Evolutionary conservation across 2,888 invertebrate species (phyloP).

Genomic region (Scotopteryx bipunctaria): DNA sequence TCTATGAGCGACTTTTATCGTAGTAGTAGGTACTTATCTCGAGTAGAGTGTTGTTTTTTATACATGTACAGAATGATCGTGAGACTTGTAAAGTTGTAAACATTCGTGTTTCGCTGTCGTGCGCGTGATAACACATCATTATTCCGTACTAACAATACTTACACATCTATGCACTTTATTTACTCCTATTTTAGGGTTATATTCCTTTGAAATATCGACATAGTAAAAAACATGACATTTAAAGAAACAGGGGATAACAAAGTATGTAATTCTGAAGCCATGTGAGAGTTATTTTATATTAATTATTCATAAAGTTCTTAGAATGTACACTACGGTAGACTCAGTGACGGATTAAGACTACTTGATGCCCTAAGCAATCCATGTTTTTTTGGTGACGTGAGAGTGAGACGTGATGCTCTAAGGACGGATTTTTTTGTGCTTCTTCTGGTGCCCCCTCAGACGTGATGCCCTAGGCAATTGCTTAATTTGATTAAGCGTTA

Average conservation of each 20-base stretch:
- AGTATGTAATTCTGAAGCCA: background rate
- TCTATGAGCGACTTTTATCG: no score
- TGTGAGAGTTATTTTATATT: background rate
- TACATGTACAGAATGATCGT: constrained; percentile 6
- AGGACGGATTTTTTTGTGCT: no score
- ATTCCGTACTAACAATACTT: background rate
- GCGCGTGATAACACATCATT: constrained; percentile 7
- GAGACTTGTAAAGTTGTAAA: constrained; percentile 1
- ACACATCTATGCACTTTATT: background rate
- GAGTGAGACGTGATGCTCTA: no score
- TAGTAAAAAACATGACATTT: background rate
- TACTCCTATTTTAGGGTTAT: background rate
- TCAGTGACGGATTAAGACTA: no score
- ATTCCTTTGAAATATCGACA: background rate
- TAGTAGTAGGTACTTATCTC: no score
- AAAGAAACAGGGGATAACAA: background rate
- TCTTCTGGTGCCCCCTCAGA: no score
- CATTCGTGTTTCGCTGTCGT: constrained; percentile 9
- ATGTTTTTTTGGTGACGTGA: no score
- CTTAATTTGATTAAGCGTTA: no score
- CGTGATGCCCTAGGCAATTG: no score
- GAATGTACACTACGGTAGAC: no score
- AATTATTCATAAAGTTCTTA: constrained; percentile 1
- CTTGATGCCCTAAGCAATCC: no score
- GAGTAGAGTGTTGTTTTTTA: no score